Evolutionary conservation across 2,113 vertebrate species (phyloP).

Genomic region (Cololabis saira): DNA sequence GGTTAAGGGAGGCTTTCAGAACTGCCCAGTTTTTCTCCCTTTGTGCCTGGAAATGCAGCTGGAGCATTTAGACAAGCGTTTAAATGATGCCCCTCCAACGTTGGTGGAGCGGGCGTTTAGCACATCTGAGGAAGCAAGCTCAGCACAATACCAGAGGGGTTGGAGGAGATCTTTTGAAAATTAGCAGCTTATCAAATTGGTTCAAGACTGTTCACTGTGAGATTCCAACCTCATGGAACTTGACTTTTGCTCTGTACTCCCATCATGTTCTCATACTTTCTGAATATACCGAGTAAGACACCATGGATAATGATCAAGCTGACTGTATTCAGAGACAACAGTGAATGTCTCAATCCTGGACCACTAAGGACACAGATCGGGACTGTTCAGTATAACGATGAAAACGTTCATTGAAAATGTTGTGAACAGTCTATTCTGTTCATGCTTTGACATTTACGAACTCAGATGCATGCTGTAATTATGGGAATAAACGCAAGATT

Average conservation of each 20-base stretch:
- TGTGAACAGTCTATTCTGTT: no score
- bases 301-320: neutral
- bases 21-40: neutral
- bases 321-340: no score
- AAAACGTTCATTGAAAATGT: no score
- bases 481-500: no score
- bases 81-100: constrained; percentile 20
- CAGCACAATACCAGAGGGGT: constrained; percentile 41
- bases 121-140: constrained; percentile 23
- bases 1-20: constrained; percentile 34
- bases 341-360: no score
- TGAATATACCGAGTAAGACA: neutral
- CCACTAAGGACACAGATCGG: no score
- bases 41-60: constrained; percentile 26
- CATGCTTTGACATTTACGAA: no score
- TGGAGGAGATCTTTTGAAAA: neutral
- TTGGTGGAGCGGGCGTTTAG: constrained; percentile 12
- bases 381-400: no score
- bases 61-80: constrained; percentile 42
- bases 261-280: neutral
- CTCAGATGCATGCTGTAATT: no score
- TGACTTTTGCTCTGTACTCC: neutral
- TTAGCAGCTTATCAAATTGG: constrained; percentile 13
- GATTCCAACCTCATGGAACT: neutral
- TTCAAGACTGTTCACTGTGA: neutral